Evolutionary conservation across 2,888 invertebrate genomes (phyloP).

Genomic region (Xanthorhoe designata): DNA sequence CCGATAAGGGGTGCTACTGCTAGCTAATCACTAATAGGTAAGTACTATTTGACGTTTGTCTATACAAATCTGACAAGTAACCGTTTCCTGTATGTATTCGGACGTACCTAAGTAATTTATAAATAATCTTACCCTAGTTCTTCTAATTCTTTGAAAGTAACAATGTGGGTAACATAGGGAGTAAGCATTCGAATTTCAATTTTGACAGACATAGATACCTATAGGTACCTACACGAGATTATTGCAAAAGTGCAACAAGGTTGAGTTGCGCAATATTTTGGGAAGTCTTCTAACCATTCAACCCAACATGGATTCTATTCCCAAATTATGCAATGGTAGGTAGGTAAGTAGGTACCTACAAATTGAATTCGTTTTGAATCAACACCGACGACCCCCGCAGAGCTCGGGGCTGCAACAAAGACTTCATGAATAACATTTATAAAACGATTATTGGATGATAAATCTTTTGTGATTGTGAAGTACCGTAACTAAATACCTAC

Average conservation of each 20-base stretch:
- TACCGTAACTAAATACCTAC: slow-evolving; percentile 15
- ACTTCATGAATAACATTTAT: slow-evolving; percentile 29
- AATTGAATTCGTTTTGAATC: slow-evolving; percentile 75
- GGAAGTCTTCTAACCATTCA: slow-evolving; percentile 60
- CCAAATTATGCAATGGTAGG: slow-evolving; percentile 74
- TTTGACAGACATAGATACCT: slow-evolving; percentile 47
- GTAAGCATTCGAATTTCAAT: not conserved
- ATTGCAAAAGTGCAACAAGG: slow-evolving; percentile 63
- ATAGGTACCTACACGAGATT: slow-evolving; percentile 43
- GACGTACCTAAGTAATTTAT: too few relatives aligned
- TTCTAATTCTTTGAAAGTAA: too few relatives aligned
- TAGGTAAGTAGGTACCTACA: too few relatives aligned
- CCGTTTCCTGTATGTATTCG: too few relatives aligned
- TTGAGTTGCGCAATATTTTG: slow-evolving; percentile 64
- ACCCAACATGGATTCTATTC: slow-evolving; percentile 71
- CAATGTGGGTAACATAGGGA: too few relatives aligned
- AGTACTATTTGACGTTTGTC: too few relatives aligned
- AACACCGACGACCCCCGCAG: slow-evolving; percentile 66
- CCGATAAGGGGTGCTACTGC: too few relatives aligned
- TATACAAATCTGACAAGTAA: too few relatives aligned
- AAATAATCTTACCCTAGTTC: not conserved
- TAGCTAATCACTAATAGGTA: too few relatives aligned
- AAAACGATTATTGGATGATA: slow-evolving; percentile 53
- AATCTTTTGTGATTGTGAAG: slow-evolving; percentile 40
- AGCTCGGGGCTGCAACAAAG: slow-evolving; percentile 58